Base-by-base conservation (phyloP, 23 tunicate species). In the Aplidium turbinatum region DNA sequence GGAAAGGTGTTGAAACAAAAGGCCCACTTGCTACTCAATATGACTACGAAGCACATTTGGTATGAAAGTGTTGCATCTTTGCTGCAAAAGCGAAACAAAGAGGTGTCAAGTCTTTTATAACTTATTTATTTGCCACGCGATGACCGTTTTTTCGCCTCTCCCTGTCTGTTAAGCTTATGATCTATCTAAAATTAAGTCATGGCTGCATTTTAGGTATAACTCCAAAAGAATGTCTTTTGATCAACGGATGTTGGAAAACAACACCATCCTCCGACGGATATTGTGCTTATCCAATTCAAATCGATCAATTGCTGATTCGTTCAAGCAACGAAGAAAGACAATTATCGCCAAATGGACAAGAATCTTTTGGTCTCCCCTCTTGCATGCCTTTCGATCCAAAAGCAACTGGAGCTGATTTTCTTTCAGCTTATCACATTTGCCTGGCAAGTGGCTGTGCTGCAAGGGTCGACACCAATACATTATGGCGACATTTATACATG, bases 191-290 rank as follows among this genome's bases (percentile, higher is more conserved):
- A 35, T 33, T 18, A 33, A 35, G n/a, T n/a, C 23, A 23, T n/a
- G 19, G 36, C 7, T 11, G 3, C 42, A 4, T 71, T 78, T 22
- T 61, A 91, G 97, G 73, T 27, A 91, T 91, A 55, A 67, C 70
- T 35, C 68, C 54, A 46, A 66, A 35, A 2, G 91, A 91, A 64
- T 91, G 97, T 68, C 60, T 77, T 46, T 74, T 91, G 42, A 91
- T 91, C 25, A 91, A 81, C 40, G 91, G 86, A 0, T 91, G 97
- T 35, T 91, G 97, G 97, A 74, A 64, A 32, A 42, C 33, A 1
- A 4, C 51, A 3, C 35, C 67, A 28, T 3, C 23, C 11, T 11
- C 42, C 1, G 80, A 47, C 56, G 50, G 39, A 4, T 57, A 47
- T n/a, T 91, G 97, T 47, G 63, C 73, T 23, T 84, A 91, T 68